These are phyloP conservation scores for Margarornis squamiger DNA, from an alignment of 2,797 vertebrate species.

Conservation along the genomic window DNA sequence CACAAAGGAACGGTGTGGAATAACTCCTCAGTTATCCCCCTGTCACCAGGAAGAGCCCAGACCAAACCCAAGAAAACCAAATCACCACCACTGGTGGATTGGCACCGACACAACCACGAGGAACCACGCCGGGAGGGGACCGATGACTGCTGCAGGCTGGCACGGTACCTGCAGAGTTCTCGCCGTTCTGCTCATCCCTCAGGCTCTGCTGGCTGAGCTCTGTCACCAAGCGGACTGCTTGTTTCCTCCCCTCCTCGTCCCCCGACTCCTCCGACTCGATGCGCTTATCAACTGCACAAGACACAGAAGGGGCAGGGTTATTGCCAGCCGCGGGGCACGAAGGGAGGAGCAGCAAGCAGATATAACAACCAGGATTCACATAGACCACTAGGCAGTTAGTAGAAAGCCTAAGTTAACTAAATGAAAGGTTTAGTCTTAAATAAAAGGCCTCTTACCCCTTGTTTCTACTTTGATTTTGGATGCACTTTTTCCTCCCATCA, in stretches of 20 bases:
- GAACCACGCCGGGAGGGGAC: background rate
- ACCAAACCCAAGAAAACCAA: too few relatives aligned
- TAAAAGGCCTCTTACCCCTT: slow-evolving; percentile 73
- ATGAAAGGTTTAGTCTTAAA: slow-evolving; percentile 69
- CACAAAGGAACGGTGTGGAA: too few relatives aligned
- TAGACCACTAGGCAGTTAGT: slow-evolving; percentile 30
- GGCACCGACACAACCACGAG: accelerated
- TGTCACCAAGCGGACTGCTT: slow-evolving; percentile 81
- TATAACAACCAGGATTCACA: background rate
- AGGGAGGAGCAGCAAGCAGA: background rate
- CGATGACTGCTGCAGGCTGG: accelerated
- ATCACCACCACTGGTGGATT: background rate
- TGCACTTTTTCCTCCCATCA: slow-evolving; percentile 73
- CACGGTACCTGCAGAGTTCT: slow-evolving; percentile 68
- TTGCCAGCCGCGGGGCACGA: background rate
- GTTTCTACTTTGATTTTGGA: slow-evolving; percentile 72
- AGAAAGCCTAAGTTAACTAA: slow-evolving; percentile 61
- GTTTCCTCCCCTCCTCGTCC: slow-evolving; percentile 91
- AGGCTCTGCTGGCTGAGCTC: slow-evolving; percentile 82
- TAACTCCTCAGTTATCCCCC: too few relatives aligned
- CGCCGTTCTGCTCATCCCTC: slow-evolving; percentile 73
- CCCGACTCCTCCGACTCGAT: slow-evolving; percentile 96
- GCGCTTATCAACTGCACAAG: slow-evolving; percentile 87
- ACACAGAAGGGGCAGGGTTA: background rate
- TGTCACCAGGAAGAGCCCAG: too few relatives aligned